Percentiles rank a stretch among this genome's conserved stretches.
Evolutionary conservation across 2,888 invertebrate genomes (phyloP).

Genomic region (Caenorhabditis auriculariae): DNA sequence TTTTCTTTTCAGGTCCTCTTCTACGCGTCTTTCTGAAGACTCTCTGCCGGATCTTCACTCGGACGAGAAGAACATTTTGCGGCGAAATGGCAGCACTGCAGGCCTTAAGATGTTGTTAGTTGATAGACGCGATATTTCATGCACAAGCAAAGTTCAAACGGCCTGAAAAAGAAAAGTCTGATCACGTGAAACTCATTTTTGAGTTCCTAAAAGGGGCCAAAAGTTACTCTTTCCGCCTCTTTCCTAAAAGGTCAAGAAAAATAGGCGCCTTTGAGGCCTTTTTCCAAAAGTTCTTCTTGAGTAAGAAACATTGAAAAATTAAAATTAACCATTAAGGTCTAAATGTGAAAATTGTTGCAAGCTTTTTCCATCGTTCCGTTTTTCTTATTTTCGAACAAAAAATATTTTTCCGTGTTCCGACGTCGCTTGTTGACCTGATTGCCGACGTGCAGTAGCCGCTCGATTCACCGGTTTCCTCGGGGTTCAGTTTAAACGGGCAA

Average conservation of each 20-base stretch:
- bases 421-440: slow-evolving; percentile 39
- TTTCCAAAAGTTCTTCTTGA: too few relatives aligned
- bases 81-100: slow-evolving; percentile 49
- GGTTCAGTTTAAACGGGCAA: too few relatives aligned
- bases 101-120: slow-evolving; percentile 54
- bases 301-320: too few relatives aligned
- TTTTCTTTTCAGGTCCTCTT: slow-evolving; percentile 18
- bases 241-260: too few relatives aligned
- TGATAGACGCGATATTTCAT: not conserved
- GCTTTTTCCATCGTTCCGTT: not conserved
- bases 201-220: too few relatives aligned
- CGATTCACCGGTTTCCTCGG: slow-evolving; percentile 12
- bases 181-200: too few relatives aligned
- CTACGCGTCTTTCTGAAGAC: slow-evolving; percentile 48
- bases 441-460: slow-evolving; percentile 27
- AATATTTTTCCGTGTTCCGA: slow-evolving; percentile 31
- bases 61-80: slow-evolving; percentile 60
- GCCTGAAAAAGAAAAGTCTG: too few relatives aligned
- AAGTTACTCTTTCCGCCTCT: too few relatives aligned
- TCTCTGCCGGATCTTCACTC: slow-evolving; percentile 59
- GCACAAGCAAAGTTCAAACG: too few relatives aligned
- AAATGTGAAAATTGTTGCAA: not conserved
- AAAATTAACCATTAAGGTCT: not conserved
- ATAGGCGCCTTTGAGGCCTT: too few relatives aligned
- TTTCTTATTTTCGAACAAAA: not conserved